phyloP scores from a whole-genome alignment of 2,888 invertebrate genomes.

The Celastrina argiolus region DNA sequence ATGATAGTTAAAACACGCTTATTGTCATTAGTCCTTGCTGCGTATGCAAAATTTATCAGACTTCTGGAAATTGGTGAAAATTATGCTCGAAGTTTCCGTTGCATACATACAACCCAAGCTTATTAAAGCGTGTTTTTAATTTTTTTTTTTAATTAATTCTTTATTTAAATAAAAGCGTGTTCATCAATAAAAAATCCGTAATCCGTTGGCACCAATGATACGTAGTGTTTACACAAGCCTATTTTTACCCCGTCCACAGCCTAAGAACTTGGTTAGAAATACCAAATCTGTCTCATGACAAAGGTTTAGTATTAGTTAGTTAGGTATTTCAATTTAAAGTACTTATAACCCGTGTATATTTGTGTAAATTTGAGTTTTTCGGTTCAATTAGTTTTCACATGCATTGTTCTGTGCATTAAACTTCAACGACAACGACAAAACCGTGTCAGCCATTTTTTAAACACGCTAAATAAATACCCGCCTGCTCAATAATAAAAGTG shows the following conservation, averaged over 20 bases:
- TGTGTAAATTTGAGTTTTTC: background rate
- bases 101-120: too few relatives aligned
- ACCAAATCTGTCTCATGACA: background rate
- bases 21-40: too few relatives aligned
- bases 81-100: too few relatives aligned
- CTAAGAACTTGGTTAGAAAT: background rate
- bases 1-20: too few relatives aligned
- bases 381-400: background rate
- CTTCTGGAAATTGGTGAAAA: too few relatives aligned
- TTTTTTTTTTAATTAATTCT: too few relatives aligned
- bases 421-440: background rate
- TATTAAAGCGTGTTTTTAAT: too few relatives aligned
- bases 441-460: background rate
- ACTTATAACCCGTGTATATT: background rate
- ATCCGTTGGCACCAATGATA: background rate
- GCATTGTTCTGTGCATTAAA: background rate
- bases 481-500: background rate
- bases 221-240: background rate
- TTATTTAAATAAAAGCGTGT: too few relatives aligned
- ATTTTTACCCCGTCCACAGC: too few relatives aligned
- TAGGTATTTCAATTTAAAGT: too few relatives aligned
- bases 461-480: background rate
- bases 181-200: background rate
- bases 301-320: too few relatives aligned
- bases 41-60: too few relatives aligned